Conservation (phyloP, 2,113 vertebrate species). For the Varanus komodoensis region DNA sequence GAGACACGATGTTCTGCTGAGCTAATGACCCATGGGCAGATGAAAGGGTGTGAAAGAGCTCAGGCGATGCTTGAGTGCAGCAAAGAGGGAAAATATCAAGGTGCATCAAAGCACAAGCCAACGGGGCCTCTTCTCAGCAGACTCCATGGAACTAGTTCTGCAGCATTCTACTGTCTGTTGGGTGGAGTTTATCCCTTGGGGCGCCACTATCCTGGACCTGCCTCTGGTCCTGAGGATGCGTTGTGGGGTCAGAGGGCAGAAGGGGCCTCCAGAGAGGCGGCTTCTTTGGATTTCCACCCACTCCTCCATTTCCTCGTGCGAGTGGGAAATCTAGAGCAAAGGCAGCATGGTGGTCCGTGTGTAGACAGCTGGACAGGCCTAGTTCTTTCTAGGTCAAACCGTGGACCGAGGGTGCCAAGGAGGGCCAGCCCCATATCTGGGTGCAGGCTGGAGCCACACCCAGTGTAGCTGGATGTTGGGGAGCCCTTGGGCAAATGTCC, state of each 20-base stretch:
- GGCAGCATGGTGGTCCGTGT: neutral
- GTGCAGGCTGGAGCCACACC: neutral
- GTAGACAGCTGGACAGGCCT: neutral
- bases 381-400: neutral
- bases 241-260: neutral
- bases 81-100: neutral
- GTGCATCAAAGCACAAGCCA: neutral
- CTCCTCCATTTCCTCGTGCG: neutral
- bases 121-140: neutral
- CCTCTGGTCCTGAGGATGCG: neutral
- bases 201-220: too few species aligned
- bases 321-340: accelerated
- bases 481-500: too few species aligned
- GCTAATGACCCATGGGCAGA: neutral
- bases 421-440: too few species aligned
- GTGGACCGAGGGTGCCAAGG: neutral
- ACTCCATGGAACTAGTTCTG: neutral
- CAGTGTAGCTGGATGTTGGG: too few species aligned
- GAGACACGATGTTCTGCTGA: neutral
- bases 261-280: neutral
- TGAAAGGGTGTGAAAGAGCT: neutral
- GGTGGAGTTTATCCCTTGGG: neutral
- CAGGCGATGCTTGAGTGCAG: neutral
- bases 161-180: neutral
- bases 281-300: too few species aligned